A percentile compares a stretch with the other conserved stretches of the same genome.
These are phyloP conservation scores for Hyperoplus immaculatus DNA, from an alignment of 2,797 vertebrate species.

Conservation along the genomic window DNA sequence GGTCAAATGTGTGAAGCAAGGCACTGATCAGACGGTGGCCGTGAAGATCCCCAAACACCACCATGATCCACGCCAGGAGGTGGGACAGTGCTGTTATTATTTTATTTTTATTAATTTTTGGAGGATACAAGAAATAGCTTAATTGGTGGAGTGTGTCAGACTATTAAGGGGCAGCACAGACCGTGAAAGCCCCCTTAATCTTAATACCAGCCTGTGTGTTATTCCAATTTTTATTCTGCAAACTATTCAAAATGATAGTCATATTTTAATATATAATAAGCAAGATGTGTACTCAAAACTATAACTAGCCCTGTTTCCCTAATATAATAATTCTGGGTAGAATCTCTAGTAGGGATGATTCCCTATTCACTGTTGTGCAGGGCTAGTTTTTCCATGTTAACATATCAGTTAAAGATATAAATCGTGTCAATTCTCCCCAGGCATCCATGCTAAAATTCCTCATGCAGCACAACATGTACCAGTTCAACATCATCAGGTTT, in stretches of 20 bases:
- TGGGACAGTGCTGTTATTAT: not conserved
- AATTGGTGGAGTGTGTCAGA: too few relatives aligned
- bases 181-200: too few relatives aligned
- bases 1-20: not conserved
- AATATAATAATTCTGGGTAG: not conserved
- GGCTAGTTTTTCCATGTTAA: not conserved
- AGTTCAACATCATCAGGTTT: constrained; percentile 4
- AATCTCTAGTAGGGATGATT: too few relatives aligned
- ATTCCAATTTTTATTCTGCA: too few relatives aligned
- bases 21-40: not conserved
- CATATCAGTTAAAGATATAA: not conserved
- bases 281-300: too few relatives aligned
- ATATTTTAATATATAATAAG: too few relatives aligned
- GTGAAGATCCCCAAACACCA: not conserved
- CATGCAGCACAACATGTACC: not conserved
- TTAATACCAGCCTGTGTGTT: too few relatives aligned
- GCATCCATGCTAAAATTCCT: not conserved
- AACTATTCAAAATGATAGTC: too few relatives aligned
- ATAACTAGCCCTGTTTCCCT: too few relatives aligned
- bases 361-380: not conserved
- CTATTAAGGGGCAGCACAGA: too few relatives aligned
- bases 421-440: not conserved
- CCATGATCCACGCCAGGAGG: not conserved
- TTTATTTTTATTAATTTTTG: not conserved
- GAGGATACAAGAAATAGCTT: too few relatives aligned